Conservation (phyloP, 2,797 vertebrate genomes). For the Mallotus villosus region DNA sequence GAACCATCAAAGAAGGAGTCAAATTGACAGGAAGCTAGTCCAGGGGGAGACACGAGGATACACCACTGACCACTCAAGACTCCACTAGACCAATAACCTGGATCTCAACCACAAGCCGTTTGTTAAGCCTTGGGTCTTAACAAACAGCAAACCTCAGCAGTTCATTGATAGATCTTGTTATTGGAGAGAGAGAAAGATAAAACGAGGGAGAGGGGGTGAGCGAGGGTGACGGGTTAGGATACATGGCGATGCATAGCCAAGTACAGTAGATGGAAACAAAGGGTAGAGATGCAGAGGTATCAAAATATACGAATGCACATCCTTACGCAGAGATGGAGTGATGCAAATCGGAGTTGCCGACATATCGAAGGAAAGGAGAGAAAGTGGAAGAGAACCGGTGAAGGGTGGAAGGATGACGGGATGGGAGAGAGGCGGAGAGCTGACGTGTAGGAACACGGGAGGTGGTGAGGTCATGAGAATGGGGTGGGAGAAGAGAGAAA, state of each 20-base stretch:
- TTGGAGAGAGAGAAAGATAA: constrained; percentile 31
- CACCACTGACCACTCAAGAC: constrained; percentile 46
- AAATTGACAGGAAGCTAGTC: not conserved
- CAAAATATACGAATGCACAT: constrained; percentile 44
- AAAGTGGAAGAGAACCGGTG: constrained; percentile 34
- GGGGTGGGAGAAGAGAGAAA: constrained; percentile 2
- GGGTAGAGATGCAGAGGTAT: not conserved
- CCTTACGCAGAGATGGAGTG: constrained; percentile 63
- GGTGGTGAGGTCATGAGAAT: constrained; percentile 44
- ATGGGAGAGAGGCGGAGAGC: constrained; percentile 52
- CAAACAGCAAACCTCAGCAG: constrained; percentile 52
- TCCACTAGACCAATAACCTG: constrained; percentile 35
- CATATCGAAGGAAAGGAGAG: not conserved
- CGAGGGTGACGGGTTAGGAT: constrained; percentile 34
- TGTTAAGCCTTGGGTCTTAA: constrained; percentile 68
- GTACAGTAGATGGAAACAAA: not conserved
- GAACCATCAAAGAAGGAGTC: not conserved
- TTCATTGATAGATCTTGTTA: constrained; percentile 37
- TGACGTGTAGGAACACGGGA: not conserved
- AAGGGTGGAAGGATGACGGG: constrained; percentile 22
- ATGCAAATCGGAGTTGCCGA: constrained; percentile 47
- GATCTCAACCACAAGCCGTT: constrained; percentile 53
- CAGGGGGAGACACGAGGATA: constrained; percentile 41
- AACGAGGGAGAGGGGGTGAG: constrained; percentile 19
- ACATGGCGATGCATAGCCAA: constrained; percentile 34